Evolutionary conservation across 2,888 invertebrate genomes (phyloP), one percentile per base, ranked within the genome.

Genomic region (Phorcus lineatus): DNA sequence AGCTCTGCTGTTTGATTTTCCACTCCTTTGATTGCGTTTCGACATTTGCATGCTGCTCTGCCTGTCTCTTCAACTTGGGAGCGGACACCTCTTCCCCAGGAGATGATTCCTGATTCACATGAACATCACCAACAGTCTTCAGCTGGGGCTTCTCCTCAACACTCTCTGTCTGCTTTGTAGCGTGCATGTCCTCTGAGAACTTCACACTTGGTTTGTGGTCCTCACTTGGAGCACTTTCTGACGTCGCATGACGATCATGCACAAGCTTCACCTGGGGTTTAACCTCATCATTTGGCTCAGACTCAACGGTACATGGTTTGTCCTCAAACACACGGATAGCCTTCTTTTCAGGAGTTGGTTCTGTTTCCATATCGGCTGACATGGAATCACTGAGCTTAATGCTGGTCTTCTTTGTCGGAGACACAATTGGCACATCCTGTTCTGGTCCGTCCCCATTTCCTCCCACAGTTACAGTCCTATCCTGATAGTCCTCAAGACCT

Each of bases 1-100:
- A 36, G 82, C 85, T 89, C 28, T 83, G 82, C 54, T 86, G 86
- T 79, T 90, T 90, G 16, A 91, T 83, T 52, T 85, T 85, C 88
- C 88, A 87, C 75, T 86, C 87, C 40, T 80, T 70, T 6, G 84
- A 75, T 67, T 84, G 77, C 0, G 87, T 84, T 75, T 90, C 88
- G 16, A 76, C 80, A 22, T 80, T 62, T 22, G 82, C 31, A 47
- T 85, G 81, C 74, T 82, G 79, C 9, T 82, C 82, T 11, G 40
- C 40, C 40, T 77, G 66, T 82, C 85, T 86, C 28, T 74, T 40
- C 52, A 74, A 52, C 24, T 74, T 47, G 7, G 74, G 74, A 52
- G 52, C 74, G 36, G 40, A 40, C n/a, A 74, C 24, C 67, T 86
- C 82, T 22, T 88, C 86, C 9, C 82, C 82, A 22, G 81, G 80